Percentiles rank a stretch among this genome's conserved stretches.
These are phyloP conservation scores for fruit fly (Drosophila melanogaster) DNA, from an alignment of 1,140 invertebrate genomes.

Conservation along the genomic window DNA sequence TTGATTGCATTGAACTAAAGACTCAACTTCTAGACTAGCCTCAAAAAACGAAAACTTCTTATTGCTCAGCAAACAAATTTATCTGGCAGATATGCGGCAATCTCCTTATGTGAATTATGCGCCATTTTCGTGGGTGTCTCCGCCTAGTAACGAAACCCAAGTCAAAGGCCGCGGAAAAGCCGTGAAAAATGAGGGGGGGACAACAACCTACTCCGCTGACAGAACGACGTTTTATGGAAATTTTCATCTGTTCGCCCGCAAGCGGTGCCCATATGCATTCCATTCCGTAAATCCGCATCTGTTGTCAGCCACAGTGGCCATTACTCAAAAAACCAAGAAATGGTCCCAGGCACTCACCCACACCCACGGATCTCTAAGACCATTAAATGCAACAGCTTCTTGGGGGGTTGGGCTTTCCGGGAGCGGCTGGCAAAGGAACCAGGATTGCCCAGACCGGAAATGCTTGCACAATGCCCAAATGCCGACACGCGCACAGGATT, in stretches of 20 bases:
- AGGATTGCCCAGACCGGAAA: conserved; percentile 50
- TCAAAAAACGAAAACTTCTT: not conserved
- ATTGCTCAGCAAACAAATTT: not conserved
- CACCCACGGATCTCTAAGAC: conserved; percentile 35
- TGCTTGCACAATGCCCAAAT: conserved; percentile 77
- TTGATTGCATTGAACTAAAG: not conserved
- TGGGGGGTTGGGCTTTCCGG: conserved; percentile 40
- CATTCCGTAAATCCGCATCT: conserved; percentile 73
- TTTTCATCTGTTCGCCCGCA: conserved; percentile 31
- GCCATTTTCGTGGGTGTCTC: conserved; percentile 5
- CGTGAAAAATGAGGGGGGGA: conserved; percentile 54
- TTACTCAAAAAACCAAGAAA: conserved; percentile 68
- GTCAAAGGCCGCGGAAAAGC: conserved; percentile 17
- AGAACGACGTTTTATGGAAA: conserved; percentile 77
- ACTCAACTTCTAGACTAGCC: not conserved
- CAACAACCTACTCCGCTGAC: conserved; percentile 49
- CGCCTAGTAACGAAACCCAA: conserved; percentile 1
- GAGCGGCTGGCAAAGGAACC: conserved; percentile 5
- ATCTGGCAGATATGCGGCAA: not conserved
- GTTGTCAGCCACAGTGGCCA: conserved; percentile 73
- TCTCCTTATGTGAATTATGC: conserved; percentile 5
- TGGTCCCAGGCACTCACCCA: conserved; percentile 36
- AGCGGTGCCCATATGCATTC: conserved; percentile 70
- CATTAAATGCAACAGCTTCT: conserved; percentile 80
- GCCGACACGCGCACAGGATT: conserved; percentile 77